Evolutionary conservation across 2,797 vertebrate genomes (phyloP).

Genomic region (Masticophis lateralis): DNA sequence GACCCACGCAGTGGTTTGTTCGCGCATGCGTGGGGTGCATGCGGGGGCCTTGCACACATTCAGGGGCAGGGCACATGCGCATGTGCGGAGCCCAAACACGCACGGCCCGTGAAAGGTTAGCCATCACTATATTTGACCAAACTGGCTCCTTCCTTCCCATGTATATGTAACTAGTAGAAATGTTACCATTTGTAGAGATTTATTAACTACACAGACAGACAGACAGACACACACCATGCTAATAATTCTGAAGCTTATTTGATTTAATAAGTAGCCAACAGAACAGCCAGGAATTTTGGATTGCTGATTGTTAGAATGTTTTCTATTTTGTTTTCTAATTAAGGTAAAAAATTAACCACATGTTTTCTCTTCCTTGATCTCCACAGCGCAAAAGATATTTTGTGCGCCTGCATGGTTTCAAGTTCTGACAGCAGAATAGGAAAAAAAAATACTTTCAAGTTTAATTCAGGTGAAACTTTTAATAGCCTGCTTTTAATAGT

Average conservation of each 20-base stretch:
- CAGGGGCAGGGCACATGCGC: too few species aligned
- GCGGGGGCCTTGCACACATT: too few species aligned
- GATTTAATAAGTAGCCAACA: constrained; percentile 2
- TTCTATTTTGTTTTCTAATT: neutral
- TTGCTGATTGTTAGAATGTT: neutral
- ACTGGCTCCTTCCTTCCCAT: too few species aligned
- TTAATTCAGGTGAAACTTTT: neutral
- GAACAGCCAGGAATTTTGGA: neutral
- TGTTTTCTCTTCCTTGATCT: neutral
- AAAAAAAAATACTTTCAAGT: neutral
- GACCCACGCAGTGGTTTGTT: too few species aligned
- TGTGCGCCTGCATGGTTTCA: neutral
- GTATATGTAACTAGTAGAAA: neutral
- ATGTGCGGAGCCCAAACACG: too few species aligned
- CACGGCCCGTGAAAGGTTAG: too few species aligned
- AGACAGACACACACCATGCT: neutral
- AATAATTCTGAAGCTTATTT: neutral
- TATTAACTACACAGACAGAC: neutral
- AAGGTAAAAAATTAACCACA: neutral
- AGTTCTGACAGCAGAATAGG: neutral
- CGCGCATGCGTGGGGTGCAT: too few species aligned
- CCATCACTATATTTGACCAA: neutral
- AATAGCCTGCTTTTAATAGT: neutral
- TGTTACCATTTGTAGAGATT: neutral
- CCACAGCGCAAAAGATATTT: neutral